phyloP scores from a whole-genome alignment of 1,140 invertebrate genomes.

The Drosophila jambulina region DNA sequence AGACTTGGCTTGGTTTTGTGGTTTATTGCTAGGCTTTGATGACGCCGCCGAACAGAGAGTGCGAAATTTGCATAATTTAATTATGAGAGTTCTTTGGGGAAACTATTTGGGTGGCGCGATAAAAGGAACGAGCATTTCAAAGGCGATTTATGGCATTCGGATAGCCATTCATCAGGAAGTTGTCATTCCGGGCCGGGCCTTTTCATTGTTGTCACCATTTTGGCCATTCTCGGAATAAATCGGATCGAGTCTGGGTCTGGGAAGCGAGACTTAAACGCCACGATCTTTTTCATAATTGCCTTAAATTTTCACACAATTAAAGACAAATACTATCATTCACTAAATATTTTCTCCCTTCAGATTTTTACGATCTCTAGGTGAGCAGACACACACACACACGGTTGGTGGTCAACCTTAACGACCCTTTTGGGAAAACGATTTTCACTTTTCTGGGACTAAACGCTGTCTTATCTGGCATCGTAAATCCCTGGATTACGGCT shows the following conservation, averaged over 20 bases:
- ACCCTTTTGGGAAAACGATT: slow-evolving; percentile 53
- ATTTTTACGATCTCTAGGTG: slow-evolving; percentile 48
- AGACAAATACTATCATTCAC: slow-evolving; percentile 64
- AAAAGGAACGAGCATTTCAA: slow-evolving; percentile 61
- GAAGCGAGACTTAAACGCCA: not conserved
- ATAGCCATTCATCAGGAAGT: slow-evolving; percentile 71
- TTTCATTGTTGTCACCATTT: slow-evolving; percentile 13
- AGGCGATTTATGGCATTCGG: slow-evolving; percentile 62
- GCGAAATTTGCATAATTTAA: slow-evolving; percentile 79
- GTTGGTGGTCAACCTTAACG: slow-evolving; percentile 38
- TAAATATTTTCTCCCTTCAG: slow-evolving; percentile 35
- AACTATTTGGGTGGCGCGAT: slow-evolving; percentile 80
- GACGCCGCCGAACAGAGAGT: slow-evolving; percentile 62
- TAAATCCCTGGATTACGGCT: slow-evolving; percentile 53
- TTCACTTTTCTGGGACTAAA: slow-evolving; percentile 68
- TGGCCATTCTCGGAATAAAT: slow-evolving; percentile 45
- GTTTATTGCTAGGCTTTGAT: slow-evolving; percentile 69
- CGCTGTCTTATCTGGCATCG: slow-evolving; percentile 47
- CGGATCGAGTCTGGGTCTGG: not conserved
- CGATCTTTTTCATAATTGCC: slow-evolving; percentile 20
- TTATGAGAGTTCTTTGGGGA: slow-evolving; percentile 76
- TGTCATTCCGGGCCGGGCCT: slow-evolving; percentile 14
- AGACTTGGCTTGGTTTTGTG: slow-evolving; percentile 34
- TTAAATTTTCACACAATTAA: slow-evolving; percentile 72
- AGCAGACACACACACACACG: not conserved